A percentile compares a stretch with the other conserved stretches of the same genome.
These are phyloP conservation scores for Hoplostethus atlanticus DNA, from an alignment of 2,797 vertebrate species.

Conservation along the genomic window DNA sequence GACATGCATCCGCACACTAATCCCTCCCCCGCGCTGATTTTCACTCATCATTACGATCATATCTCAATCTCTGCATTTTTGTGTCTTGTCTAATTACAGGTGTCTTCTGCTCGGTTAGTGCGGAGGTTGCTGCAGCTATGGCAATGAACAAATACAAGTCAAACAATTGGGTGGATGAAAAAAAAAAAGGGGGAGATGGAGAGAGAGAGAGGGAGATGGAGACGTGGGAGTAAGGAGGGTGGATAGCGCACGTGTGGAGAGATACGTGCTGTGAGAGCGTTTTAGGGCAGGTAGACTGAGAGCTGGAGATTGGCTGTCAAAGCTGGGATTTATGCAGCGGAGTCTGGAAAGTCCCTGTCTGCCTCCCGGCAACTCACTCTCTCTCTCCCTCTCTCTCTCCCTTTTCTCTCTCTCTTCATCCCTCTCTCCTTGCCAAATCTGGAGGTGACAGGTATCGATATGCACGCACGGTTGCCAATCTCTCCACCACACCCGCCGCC, in stretches of 20 bases:
- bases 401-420: constrained; percentile 18
- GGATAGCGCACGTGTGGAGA: constrained; percentile 40
- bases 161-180: constrained; percentile 66
- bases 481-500: not conserved
- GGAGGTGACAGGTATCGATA: constrained; percentile 26
- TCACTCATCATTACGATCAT: constrained; percentile 55
- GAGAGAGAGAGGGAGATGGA: constrained; percentile 25
- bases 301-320: constrained; percentile 74
- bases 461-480: constrained; percentile 36
- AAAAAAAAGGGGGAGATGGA: not conserved
- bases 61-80: constrained; percentile 43
- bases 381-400: not conserved
- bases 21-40: constrained; percentile 21
- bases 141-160: constrained; percentile 77
- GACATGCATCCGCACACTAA: constrained; percentile 56
- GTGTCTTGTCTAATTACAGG: constrained; percentile 59
- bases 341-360: constrained; percentile 81
- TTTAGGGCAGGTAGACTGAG: constrained; percentile 67
- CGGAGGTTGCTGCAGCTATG: constrained; percentile 72
- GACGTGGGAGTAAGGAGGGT: constrained; percentile 28
- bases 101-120: constrained; percentile 37
- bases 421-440: constrained; percentile 14
- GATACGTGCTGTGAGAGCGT: constrained; percentile 53
- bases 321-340: constrained; percentile 66
- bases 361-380: constrained; percentile 51